Evolutionary conservation across 2,888 invertebrate species (phyloP), one percentile per base, ranked within the genome.

Genomic region (Tachina grossa): DNA sequence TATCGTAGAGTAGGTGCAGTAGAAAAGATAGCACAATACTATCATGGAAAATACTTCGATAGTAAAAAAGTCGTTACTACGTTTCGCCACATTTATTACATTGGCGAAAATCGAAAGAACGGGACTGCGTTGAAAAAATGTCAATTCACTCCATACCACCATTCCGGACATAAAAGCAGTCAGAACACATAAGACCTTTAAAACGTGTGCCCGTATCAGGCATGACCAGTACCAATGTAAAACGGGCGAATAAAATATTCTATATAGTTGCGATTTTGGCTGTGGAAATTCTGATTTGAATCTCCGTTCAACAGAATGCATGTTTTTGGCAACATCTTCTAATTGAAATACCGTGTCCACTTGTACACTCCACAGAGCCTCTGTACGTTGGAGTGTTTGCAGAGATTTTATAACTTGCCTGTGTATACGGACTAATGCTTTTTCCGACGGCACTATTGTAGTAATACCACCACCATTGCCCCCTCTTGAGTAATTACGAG

Each of bases 131-230:
- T 97, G 96, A 94, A 99, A 99, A 93, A 99, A 99, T 1, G 99
- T 98, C 89, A 99, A 95, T 93, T 99, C 99, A 0, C 99, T 99
- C 99, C 99, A 99, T n/a, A 99, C 97, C 47, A 99, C 98, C 90
- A 97, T 95, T 39, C 96, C 93, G 0, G 99, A 98, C 92, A 99
- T 94, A 55, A 96, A 92, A 2, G 95, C 96, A 0, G 97, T 95
- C 13, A 95, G 88, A 41, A 97, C 93, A 2, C 98, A 96, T 87
- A 96, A 92, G 0, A 94, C 91, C 91, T 96, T 96, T 88, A 97
- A 94, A 84, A 96, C 95, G 90, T 97, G 97, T 68, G 96, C 95
- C 89, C 95, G 95, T 22, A 97, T 88, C 80, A 96, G 91, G 92
- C 98, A 99, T 91, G 97, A 97, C 98, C 98, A 99, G 92, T 98